Evolutionary conservation across 1,140 invertebrate genomes (phyloP), one percentile per base, ranked within the genome.

Genomic region (Cydia pomonella): DNA sequence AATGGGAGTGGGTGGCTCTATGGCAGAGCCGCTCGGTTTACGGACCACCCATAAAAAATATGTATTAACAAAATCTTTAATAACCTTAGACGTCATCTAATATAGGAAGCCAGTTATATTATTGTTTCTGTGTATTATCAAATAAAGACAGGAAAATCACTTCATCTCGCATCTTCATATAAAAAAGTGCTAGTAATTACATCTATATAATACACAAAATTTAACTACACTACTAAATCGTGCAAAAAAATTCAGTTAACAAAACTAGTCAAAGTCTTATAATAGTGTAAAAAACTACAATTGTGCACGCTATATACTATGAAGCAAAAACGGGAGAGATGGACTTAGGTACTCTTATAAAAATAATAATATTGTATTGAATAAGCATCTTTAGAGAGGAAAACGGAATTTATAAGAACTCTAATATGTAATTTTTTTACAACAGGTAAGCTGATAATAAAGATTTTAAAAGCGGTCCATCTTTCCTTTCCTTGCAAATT

Each of bases 401-500:
- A n/a, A 47, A 5, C 44, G 13, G 12, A 47, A 47, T n/a, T 47
- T 47, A 16, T 16, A n/a, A 47, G 44, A 47, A n/a, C 44, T 13
- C 4, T 0, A 47, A 38, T 10, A 38, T 38, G 33, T 38, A 38
- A 1, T 10, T 38, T 38, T 38, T 38, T 10, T 38, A 0, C 0
- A 7, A 38, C 33, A 38, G 41, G 3, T 41, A 13, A 12, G 10
- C 10, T 16, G n/a, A n/a, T n/a, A 44, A 44, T n/a, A 50, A 7
- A 50, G 0, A 50, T 50, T 18, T n/a, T 0, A 50, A 50, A 50
- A 50, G 47, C n/a, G 47, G 47, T 50, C 47, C 47, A 50, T 50
- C 47, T 50, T 50, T 50, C 47, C 41, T 44, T 50, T 50, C n/a
- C n/a, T 50, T 50, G 47, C n/a, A 50, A 50, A 50, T 50, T 50